These are phyloP conservation scores for Spatulosminthurus flaviceps DNA, from an alignment of 2,888 invertebrate genomes.

Conservation along the genomic window DNA sequence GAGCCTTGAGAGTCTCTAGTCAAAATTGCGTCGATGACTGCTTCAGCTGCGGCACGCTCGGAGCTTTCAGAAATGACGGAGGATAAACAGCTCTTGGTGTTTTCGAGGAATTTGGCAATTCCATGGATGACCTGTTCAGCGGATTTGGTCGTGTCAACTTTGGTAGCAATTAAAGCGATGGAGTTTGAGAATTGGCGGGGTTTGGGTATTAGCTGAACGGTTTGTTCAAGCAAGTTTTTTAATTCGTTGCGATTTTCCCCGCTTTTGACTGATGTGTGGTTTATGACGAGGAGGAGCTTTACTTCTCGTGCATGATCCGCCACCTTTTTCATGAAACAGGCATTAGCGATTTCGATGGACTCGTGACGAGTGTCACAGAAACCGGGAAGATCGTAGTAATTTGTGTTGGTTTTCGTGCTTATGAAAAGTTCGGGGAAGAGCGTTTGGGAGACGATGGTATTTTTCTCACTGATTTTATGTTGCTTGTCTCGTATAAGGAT, in stretches of 20 bases:
- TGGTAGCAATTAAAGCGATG: conserved; percentile 53
- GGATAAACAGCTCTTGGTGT: too few relatives aligned
- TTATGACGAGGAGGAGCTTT: conserved; percentile 63
- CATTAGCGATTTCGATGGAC: conserved; percentile 63
- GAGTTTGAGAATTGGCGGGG: conserved; percentile 38
- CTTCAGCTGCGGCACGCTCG: too few relatives aligned
- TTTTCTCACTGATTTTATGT: background rate
- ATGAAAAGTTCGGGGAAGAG: conserved; percentile 31
- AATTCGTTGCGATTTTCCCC: conserved; percentile 51
- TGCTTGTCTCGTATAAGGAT: conserved; percentile 31
- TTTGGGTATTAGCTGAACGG: conserved; percentile 42
- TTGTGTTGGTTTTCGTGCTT: background rate
- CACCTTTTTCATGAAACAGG: conserved; percentile 64
- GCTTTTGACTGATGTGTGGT: conserved; percentile 60
- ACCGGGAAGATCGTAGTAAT: conserved; percentile 54
- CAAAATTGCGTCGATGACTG: too few relatives aligned
- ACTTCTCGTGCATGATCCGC: conserved; percentile 59
- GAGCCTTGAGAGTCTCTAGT: too few relatives aligned
- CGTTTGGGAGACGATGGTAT: conserved; percentile 21
- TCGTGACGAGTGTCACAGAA: conserved; percentile 57
- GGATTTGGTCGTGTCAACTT: conserved; percentile 37
- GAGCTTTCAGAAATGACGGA: too few relatives aligned
- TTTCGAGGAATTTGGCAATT: too few relatives aligned
- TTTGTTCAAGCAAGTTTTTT: conserved; percentile 43
- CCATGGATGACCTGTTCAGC: too few relatives aligned